Conservation (phyloP, 1,140 invertebrate genomes). For the Trachelipus rathkii region DNA sequence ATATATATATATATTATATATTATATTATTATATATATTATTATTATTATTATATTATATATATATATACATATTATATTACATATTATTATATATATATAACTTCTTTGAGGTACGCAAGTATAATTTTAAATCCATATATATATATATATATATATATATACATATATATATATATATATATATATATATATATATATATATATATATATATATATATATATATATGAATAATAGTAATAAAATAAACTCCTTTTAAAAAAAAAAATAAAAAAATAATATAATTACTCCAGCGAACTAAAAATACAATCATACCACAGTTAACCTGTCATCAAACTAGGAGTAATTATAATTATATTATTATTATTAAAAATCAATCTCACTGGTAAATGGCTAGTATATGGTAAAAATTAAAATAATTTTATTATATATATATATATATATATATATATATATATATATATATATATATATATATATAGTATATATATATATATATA, state of each 20-base stretch:
- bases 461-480: not conserved
- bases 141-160: conserved; percentile 26
- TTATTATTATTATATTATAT: not conserved
- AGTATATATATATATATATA: conserved; percentile 17
- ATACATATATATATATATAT: conserved; percentile 24
- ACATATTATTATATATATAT: no score
- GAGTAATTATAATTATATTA: no score
- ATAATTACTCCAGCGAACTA: no score
- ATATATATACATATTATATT: conserved; percentile 19
- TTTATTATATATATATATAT: not conserved
- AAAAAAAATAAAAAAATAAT: no score
- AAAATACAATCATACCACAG: no score
- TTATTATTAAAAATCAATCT: no score
- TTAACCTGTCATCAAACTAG: no score
- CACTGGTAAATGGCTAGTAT: no score
- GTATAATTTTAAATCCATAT: not conserved
- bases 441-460: not conserved
- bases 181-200: conserved; percentile 24
- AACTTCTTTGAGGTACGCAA: no score
- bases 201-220: conserved; percentile 25
- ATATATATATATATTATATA: conserved; percentile 10
- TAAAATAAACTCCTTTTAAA: not conserved
- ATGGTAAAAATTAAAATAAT: no score
- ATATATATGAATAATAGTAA: no score
- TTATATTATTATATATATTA: not conserved